These are phyloP conservation scores for Drosophila obscura DNA, from an alignment of 1,140 invertebrate genomes.

Conservation along the genomic window DNA sequence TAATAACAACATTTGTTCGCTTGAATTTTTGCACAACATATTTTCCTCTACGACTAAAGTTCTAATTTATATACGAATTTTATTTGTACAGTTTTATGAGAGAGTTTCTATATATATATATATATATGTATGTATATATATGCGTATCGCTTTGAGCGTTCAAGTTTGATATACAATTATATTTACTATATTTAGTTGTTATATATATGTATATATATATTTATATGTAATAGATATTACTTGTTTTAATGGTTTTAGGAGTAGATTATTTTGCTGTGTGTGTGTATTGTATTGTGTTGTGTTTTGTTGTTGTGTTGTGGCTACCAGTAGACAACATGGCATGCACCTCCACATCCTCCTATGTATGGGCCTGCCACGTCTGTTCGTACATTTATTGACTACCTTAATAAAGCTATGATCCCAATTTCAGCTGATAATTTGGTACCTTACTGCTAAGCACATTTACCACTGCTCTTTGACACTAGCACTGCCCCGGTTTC, in stretches of 20 bases:
- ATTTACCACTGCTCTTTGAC: conserved; percentile 83
- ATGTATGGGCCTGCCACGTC: conserved; percentile 23
- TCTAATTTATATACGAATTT: conserved; percentile 28
- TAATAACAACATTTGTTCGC: conserved; percentile 47
- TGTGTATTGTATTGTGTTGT: conserved; percentile 29
- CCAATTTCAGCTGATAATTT: conserved; percentile 84
- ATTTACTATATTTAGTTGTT: conserved; percentile 33
- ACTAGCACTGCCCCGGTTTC: not conserved
- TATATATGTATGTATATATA: conserved; percentile 37
- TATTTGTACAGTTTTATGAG: conserved; percentile 43
- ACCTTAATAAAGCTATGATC: conserved; percentile 84
- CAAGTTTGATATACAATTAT: conserved; percentile 53
- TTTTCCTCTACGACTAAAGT: conserved; percentile 11
- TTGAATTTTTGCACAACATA: conserved; percentile 28
- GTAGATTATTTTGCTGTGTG: conserved; percentile 38
- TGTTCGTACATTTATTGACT: conserved; percentile 75
- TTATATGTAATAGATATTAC: conserved; percentile 41
- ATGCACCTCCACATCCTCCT: not conserved
- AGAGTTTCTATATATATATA: conserved; percentile 34
- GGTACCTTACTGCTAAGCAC: conserved; percentile 84
- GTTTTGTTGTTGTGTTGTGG: conserved; percentile 18
- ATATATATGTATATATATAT: conserved; percentile 40
- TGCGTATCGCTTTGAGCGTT: conserved; percentile 74
- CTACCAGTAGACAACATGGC: conserved; percentile 36
- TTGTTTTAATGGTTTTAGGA: conserved; percentile 34